These are phyloP conservation scores for Melinaea marsaeus DNA, from an alignment of 2,888 invertebrate genomes.

Conservation along the genomic window DNA sequence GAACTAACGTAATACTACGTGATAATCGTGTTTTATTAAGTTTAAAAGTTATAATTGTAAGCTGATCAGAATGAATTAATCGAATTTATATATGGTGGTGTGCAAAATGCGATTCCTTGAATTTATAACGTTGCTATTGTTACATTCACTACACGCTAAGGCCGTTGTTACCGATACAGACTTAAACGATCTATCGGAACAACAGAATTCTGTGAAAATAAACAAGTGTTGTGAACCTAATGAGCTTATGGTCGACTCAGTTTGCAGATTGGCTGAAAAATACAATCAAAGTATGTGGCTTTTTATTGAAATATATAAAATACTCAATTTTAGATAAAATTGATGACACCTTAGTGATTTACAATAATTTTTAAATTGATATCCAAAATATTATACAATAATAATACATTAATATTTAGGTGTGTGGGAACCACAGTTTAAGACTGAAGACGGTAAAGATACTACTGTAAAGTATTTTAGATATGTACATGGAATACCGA, in stretches of 20 bases:
- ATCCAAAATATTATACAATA: not conserved
- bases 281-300: conserved; percentile 76
- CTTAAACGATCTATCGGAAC: conserved; percentile 69
- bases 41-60: not conserved
- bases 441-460: conserved; percentile 78
- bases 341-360: not conserved
- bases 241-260: conserved; percentile 82
- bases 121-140: conserved; percentile 12
- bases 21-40: not conserved
- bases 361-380: not conserved
- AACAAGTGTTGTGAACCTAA: conserved; percentile 55
- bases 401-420: conserved; percentile 43
- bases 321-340: not conserved
- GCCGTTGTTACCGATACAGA: conserved; percentile 52
- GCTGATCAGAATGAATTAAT: conserved; percentile 3
- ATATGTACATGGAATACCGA: conserved; percentile 81
- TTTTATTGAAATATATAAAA: not conserved
- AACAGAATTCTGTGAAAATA: conserved; percentile 65
- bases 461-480: conserved; percentile 75
- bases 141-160: conserved; percentile 12
- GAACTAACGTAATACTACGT: not conserved
- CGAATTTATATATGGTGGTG: not conserved
- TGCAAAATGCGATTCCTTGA: conserved; percentile 1
- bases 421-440: conserved; percentile 81
- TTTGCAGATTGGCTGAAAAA: conserved; percentile 80